Base-by-base conservation (phyloP, 1,140 invertebrate genomes). In the Neelides sp. region DNA sequence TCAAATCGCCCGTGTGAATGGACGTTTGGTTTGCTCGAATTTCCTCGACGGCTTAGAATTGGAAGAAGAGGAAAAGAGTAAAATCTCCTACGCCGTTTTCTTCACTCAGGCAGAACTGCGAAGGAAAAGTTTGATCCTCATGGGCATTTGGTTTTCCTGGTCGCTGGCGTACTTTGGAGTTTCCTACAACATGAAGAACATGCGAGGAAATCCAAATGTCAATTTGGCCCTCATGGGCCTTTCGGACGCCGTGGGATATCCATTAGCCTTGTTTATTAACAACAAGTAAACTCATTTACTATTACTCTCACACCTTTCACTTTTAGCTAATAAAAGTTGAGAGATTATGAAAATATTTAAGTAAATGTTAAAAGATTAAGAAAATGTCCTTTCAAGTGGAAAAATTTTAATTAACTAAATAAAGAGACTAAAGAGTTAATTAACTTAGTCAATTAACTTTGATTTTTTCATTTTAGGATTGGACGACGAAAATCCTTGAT, bases 401-500 rank as follows among this genome's bases (percentile, higher is more conserved):
- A 32, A 13, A 13, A 8, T 32, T 32, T 8, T 8, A 32, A 32
- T 8, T 32, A 32, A 32, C 7, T 32, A 32, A 8, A 32, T n/a
- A 8, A 32, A 8, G 28, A 32, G n/a, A n/a, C n/a, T n/a, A n/a
- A n/a, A n/a, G n/a, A n/a, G n/a, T 32, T 32, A 32, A 32, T 5
- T 8, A 13, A 8, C n/a, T 5, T 32, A 32, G n/a, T 32, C 28
- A 32, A 8, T 32, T 8, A 13, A 8, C 7, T 32, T 8, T 32
- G n/a, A 32, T n/a, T 32, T 32, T 39, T 39, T 39, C 19, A 12
- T 12, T 39, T 5, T 19, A 50, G 48, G 26, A 5, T 50, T n/a
- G 48, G 48, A 10, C 15, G 48, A 20, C 26, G 48, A 41, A 40
- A 41, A 50, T 45, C 48, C 2, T 39, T 50, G 23, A 42, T 50